Conservation (phyloP, 2,888 invertebrate genomes). For the Hydriomena furcata region DNA sequence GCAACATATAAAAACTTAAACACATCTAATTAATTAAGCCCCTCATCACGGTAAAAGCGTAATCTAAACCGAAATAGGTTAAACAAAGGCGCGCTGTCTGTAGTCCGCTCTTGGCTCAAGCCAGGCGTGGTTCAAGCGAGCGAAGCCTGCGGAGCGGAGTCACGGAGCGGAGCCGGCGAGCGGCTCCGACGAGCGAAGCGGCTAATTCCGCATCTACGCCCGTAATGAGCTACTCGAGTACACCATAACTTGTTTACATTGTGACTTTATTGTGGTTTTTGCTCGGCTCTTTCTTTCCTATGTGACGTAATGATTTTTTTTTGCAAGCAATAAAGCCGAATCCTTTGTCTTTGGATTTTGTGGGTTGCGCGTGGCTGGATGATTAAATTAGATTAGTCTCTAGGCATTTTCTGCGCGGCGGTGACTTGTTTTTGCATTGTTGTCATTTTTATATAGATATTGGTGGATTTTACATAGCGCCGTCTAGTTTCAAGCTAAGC, state of each 20-base stretch:
- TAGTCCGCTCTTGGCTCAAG: conserved; percentile 42
- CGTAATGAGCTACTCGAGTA: conserved; percentile 83
- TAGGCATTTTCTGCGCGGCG: neutral
- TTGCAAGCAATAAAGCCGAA: conserved; percentile 67
- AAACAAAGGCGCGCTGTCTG: conserved; percentile 62
- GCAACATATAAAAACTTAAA: conserved; percentile 33
- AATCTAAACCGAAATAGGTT: conserved; percentile 81
- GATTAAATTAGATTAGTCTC: conserved; percentile 60
- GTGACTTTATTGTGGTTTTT: conserved; percentile 84
- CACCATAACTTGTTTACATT: conserved; percentile 83
- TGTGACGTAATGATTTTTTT: conserved; percentile 73
- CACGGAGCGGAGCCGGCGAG: conserved; percentile 4
- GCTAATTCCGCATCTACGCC: conserved; percentile 76
- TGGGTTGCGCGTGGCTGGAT: conserved; percentile 33
- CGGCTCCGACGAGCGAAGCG: conserved; percentile 47
- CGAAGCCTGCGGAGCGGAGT: conserved; percentile 7
- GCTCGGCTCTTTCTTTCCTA: conserved; percentile 72
- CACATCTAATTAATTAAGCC: conserved; percentile 68
- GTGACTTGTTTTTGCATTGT: neutral
- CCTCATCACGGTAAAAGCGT: conserved; percentile 69
- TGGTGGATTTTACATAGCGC: too few relatives aligned
- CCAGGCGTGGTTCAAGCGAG: conserved; percentile 37
- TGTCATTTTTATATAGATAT: neutral
- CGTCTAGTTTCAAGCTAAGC: too few relatives aligned
- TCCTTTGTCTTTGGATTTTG: conserved; percentile 47